A percentile compares a stretch with the other conserved stretches of the same genome.
phyloP scores from a whole-genome alignment of 2,888 invertebrate genomes.

The Masnerella sp. region DNA sequence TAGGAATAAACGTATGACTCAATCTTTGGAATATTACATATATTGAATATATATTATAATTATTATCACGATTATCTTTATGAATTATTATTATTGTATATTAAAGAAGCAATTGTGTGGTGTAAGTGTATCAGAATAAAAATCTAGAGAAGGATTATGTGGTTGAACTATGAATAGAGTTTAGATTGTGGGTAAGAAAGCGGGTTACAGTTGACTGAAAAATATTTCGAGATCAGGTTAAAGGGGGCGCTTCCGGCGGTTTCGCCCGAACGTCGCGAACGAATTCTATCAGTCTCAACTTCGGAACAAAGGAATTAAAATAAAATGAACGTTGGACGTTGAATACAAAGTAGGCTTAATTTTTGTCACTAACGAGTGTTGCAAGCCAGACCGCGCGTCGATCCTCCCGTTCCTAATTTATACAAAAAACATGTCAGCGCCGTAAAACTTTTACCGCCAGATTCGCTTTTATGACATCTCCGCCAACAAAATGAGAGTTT shows the following conservation, averaged over 20 bases:
- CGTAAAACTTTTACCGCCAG: too few relatives aligned
- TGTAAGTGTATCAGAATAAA: constrained; percentile 63
- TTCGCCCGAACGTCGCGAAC: neutral
- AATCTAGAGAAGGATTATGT: constrained; percentile 69
- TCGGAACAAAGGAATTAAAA: constrained; percentile 34
- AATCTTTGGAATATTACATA: constrained; percentile 62
- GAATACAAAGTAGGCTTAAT: constrained; percentile 29
- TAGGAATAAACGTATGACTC: constrained; percentile 55
- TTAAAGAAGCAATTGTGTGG: constrained; percentile 61
- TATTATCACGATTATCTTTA: constrained; percentile 46
- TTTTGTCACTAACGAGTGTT: constrained; percentile 15
- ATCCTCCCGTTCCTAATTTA: too few relatives aligned
- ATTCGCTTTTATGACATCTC: too few relatives aligned
- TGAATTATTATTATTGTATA: constrained; percentile 50
- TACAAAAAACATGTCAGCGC: too few relatives aligned
- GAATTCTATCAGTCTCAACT: constrained; percentile 51
- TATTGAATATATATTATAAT: constrained; percentile 48
- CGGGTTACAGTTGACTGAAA: constrained; percentile 60
- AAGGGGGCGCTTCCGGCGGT: neutral
- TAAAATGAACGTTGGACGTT: constrained; percentile 58
- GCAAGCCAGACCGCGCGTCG: neutral
- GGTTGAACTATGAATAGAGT: constrained; percentile 77
- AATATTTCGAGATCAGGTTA: constrained; percentile 24
- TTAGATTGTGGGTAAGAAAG: constrained; percentile 68
- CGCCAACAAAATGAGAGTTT: too few relatives aligned